A percentile compares a stretch with the other conserved stretches of the same genome.
Evolutionary conservation across 2,113 vertebrate genomes (phyloP).

Genomic region (Coturnix japonica): DNA sequence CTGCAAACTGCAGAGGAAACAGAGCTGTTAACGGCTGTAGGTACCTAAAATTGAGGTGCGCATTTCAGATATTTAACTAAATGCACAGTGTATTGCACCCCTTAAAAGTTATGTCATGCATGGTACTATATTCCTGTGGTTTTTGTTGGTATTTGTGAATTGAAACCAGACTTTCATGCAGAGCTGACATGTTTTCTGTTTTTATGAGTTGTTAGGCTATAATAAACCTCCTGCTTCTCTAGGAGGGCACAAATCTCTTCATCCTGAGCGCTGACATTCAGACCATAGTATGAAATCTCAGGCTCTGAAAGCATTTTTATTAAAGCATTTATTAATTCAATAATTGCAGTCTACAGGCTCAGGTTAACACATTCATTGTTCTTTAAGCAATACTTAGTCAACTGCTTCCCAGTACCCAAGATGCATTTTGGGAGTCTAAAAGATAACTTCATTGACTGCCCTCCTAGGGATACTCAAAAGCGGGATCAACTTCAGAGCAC

Average conservation of each 20-base stretch:
- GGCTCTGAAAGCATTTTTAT: slow-evolving; percentile 25
- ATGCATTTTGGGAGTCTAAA: not conserved
- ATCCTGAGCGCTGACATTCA: not conserved
- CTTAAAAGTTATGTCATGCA: not conserved
- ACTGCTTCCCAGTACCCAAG: not conserved
- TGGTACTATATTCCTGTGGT: not conserved
- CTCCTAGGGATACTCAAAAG: not conserved
- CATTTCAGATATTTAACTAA: slow-evolving; percentile 13
- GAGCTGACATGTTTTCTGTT: not conserved
- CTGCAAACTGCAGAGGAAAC: not conserved
- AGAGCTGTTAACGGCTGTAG: not conserved
- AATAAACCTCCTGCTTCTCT: slow-evolving; percentile 15
- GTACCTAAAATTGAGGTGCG: not conserved
- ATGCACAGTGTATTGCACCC: not conserved
- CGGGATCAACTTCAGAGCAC: not conserved
- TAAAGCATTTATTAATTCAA: not conserved
- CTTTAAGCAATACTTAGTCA: not conserved
- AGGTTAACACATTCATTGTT: not conserved
- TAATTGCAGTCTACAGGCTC: not conserved
- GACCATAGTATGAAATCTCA: slow-evolving; percentile 24
- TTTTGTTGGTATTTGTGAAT: slow-evolving; percentile 44
- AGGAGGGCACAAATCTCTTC: not conserved
- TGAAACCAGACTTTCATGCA: slow-evolving; percentile 36
- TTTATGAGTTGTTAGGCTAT: slow-evolving; percentile 23
- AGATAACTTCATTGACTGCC: not conserved